phyloP scores from a whole-genome alignment of 2,797 vertebrate species.

The Anguilla pacifica region DNA sequence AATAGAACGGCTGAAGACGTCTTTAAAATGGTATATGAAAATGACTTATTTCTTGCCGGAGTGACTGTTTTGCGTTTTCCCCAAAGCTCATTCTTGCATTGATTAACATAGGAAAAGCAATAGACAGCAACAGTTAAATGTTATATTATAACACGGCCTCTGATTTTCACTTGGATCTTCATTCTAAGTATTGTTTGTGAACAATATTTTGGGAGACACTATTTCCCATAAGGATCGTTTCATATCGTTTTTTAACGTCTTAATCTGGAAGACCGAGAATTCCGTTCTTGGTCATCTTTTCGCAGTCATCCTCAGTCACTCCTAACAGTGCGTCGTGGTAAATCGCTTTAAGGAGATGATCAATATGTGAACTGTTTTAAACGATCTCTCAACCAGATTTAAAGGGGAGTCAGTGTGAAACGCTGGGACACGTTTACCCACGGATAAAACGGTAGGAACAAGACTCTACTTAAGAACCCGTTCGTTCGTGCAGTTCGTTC shows the following conservation, averaged over 20 bases:
- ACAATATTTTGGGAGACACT: not conserved
- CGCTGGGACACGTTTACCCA: not conserved
- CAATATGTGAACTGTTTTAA: slow-evolving; percentile 19
- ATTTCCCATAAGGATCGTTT: not conserved
- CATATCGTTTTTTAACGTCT: not conserved
- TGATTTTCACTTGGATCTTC: not conserved
- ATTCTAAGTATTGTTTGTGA: not conserved
- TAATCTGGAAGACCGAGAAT: not conserved
- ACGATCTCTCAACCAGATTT: slow-evolving; percentile 17
- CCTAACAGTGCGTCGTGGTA: not conserved
- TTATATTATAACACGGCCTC: not conserved
- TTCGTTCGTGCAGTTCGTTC: not conserved
- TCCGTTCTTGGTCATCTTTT: not conserved
- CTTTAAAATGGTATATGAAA: not conserved
- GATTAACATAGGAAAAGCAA: not conserved
- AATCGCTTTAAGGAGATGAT: slow-evolving; percentile 11
- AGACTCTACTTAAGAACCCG: not conserved
- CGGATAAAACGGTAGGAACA: not conserved
- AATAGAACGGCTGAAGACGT: slow-evolving; percentile 1
- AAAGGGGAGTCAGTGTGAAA: not conserved
- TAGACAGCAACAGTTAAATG: not conserved
- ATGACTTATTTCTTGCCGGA: not conserved
- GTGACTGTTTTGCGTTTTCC: not conserved
- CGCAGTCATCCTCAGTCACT: not conserved
- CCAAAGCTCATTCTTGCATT: not conserved